phyloP scores from a whole-genome alignment of 1,140 invertebrate species.

The Tetraneura akinire region DNA sequence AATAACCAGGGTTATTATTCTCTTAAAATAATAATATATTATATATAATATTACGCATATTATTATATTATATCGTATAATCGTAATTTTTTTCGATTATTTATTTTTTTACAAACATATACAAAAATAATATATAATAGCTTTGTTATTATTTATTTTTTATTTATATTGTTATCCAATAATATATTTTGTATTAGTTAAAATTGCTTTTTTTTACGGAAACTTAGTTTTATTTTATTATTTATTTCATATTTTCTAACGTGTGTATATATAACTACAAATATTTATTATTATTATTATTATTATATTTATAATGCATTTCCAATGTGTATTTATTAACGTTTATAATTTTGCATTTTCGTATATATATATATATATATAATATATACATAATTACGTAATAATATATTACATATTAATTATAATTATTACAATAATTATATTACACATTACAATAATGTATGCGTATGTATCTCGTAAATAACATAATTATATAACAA shows the following conservation, averaged over 20 bases:
- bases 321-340: constrained; percentile 51
- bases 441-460: too few relatives aligned
- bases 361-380: background rate
- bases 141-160: constrained; percentile 27
- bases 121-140: too few relatives aligned
- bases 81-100: background rate
- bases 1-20: too few relatives aligned
- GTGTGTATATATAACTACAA: constrained; percentile 43
- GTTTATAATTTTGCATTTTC: constrained; percentile 42
- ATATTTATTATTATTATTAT: constrained; percentile 36
- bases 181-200: constrained; percentile 45
- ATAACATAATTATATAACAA: constrained; percentile 13
- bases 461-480: too few relatives aligned
- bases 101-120: constrained; percentile 30
- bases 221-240: constrained; percentile 30
- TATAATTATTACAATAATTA: too few relatives aligned
- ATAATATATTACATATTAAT: constrained; percentile 11
- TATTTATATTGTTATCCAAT: constrained; percentile 30
- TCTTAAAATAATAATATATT: too few relatives aligned
- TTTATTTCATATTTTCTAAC: too few relatives aligned
- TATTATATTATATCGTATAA: too few relatives aligned
- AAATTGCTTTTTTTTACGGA: constrained; percentile 39
- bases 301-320: constrained; percentile 46
- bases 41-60: too few relatives aligned
- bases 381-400: background rate